These are phyloP conservation scores for Spongia lamella DNA, from an alignment of 37 sponge, comb jelly and placozoan genomes.

Conservation along the genomic window DNA sequence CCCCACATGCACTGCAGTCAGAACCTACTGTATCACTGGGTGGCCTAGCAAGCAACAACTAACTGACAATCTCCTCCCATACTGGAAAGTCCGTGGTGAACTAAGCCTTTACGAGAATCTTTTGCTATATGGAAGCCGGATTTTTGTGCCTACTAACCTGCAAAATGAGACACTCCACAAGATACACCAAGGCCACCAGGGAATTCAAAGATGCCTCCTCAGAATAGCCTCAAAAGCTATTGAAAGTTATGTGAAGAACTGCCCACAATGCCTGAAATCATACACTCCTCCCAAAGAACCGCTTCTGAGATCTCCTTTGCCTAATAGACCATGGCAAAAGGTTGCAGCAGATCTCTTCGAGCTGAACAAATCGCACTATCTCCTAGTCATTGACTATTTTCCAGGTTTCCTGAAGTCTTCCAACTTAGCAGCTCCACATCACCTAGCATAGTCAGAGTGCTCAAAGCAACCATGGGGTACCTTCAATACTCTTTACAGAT, in stretches of 20 bases:
- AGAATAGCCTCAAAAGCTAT: neutral
- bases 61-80: too few relatives aligned
- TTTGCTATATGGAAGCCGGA: neutral
- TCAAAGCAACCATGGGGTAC: slow-evolving; percentile 4
- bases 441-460: neutral
- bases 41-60: too few relatives aligned
- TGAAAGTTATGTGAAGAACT: neutral
- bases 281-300: neutral
- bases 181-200: too few relatives aligned
- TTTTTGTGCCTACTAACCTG: neutral
- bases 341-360: slow-evolving; percentile 9
- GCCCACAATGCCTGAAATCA: neutral
- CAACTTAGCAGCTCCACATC: neutral
- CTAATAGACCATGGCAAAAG: neutral
- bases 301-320: neutral
- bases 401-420: neutral
- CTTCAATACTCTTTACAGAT: neutral
- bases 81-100: too few relatives aligned
- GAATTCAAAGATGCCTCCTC: neutral
- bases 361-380: neutral
- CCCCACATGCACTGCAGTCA: too few relatives aligned
- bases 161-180: neutral
- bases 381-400: neutral
- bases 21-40: too few relatives aligned
- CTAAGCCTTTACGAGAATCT: too few relatives aligned